Base-by-base conservation (phyloP, 2,888 invertebrate genomes). In the Cantharis lateralis region DNA sequence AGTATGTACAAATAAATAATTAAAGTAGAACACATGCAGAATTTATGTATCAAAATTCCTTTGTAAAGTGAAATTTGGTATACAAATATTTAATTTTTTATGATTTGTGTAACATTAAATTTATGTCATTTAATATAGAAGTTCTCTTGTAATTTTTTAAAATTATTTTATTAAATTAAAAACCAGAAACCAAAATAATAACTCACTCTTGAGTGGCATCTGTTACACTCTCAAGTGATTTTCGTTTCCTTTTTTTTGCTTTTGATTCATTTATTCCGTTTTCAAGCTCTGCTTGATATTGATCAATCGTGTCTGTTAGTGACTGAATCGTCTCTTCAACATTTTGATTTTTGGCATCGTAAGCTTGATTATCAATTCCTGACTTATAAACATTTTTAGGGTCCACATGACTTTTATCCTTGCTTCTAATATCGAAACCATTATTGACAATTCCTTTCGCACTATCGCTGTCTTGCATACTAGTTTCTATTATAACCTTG, bases 251-350 rank as follows among this genome's bases (percentile, higher is more conserved):
- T 24, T 72, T 72, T 28, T 70, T 72, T 15, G 63, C 72, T 80
- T 87, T 87, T 0, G 81, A 81, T 75, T 87, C 87, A 74, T 88
- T 88, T 10, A 88, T 84, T 71, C 87, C 86, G 75, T 88, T 88
- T 80, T 88, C 88, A 13, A 88, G 84, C 79, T 88, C 86, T 0
- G 87, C 87, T 80, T 88, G 86, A 76, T 80, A 87, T 11, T 75
- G 81, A 62, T 88, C 88, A 4, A 88, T 80, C 3, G 82, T 84
- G 64, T 85, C 83, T 1, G 85, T 81, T 7, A 88, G 84, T 1
- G 80, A 72, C 66, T 83, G 78, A 5, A 86, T 78, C 61, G 84
- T 84, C 79, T 87, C 86, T 63, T 87, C 84, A 4, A 87, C 70
- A 9, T 77, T 62, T 48, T 72, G 76, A n/a, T 64, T 68, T 16